phyloP scores from a whole-genome alignment of 2,888 invertebrate species.

The Junonia oenone region DNA sequence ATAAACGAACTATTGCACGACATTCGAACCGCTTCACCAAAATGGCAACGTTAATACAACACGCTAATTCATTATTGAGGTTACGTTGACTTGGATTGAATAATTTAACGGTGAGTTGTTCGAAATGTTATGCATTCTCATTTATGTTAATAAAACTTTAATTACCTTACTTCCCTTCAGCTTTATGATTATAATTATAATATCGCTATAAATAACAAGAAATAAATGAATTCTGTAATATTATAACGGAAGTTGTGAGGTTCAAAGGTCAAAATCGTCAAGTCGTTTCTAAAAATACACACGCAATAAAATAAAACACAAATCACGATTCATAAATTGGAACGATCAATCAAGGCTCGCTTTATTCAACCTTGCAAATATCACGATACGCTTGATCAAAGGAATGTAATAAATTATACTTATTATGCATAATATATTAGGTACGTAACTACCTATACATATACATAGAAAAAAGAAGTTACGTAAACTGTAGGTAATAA shows the following conservation, averaged over 20 bases:
- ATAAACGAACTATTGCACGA: slow-evolving; percentile 34
- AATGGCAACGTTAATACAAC: slow-evolving; percentile 35
- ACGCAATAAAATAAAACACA: neutral
- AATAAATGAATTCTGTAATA: slow-evolving; percentile 4
- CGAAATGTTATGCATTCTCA: slow-evolving; percentile 6
- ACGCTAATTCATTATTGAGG: slow-evolving; percentile 32
- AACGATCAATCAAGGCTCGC: slow-evolving; percentile 3
- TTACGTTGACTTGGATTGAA: slow-evolving; percentile 25
- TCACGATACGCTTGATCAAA: neutral
- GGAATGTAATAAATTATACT: neutral
- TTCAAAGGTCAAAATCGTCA: slow-evolving; percentile 46
- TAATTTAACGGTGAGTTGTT: slow-evolving; percentile 17
- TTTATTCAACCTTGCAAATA: slow-evolving; percentile 25
- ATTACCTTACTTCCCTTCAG: no score
- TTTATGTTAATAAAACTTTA: neutral
- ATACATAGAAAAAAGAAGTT: no score
- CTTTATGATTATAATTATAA: no score
- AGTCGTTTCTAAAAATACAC: slow-evolving; percentile 6
- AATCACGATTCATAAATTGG: neutral
- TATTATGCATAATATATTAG: no score
- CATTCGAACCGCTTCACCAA: slow-evolving; percentile 26
- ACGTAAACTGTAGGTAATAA: no score
- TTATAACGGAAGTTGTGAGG: slow-evolving; percentile 30
- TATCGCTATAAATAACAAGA: neutral
- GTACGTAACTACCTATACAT: no score